phyloP scores from a whole-genome alignment of 2,797 vertebrate genomes.

The Rhinophrynus dorsalis region DNA sequence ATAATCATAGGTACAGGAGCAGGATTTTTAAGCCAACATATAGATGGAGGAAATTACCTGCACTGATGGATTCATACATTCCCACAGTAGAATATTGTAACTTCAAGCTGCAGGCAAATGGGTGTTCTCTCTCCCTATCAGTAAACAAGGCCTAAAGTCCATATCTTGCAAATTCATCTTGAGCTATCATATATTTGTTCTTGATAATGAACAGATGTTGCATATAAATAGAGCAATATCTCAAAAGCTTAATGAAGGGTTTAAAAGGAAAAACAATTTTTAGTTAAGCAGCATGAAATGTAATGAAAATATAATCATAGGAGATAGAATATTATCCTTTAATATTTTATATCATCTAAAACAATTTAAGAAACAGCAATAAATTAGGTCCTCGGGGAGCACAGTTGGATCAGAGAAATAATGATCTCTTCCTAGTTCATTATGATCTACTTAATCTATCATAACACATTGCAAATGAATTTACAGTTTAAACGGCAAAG shows the following conservation, averaged over 20 bases:
- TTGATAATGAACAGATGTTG: conserved; percentile 39
- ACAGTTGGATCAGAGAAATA: conserved; percentile 62
- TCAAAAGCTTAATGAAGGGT: conserved; percentile 29
- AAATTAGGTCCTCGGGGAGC: conserved; percentile 56
- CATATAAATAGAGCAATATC: conserved; percentile 43
- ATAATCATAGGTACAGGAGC: too few relatives aligned
- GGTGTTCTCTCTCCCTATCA: not conserved
- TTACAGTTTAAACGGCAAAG: conserved; percentile 62
- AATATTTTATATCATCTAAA: conserved; percentile 43
- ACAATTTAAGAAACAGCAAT: conserved; percentile 48
- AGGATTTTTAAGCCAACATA: too few relatives aligned
- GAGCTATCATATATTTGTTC: conserved; percentile 6
- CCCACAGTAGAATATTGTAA: too few relatives aligned
- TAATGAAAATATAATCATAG: conserved; percentile 40
- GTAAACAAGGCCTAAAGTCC: not conserved
- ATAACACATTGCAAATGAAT: conserved; percentile 69
- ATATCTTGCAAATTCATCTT: not conserved
- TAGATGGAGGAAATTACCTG: too few relatives aligned
- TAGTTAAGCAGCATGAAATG: conserved; percentile 28
- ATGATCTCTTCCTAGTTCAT: conserved; percentile 63
- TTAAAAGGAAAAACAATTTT: conserved; percentile 47
- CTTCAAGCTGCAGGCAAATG: too few relatives aligned
- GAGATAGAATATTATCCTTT: conserved; percentile 26
- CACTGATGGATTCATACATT: too few relatives aligned
- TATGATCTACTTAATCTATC: conserved; percentile 64